Evolutionary conservation across 1,140 invertebrate genomes (phyloP), one percentile per base, ranked within the genome.

Genomic region (Luehdorfia chinensis): DNA sequence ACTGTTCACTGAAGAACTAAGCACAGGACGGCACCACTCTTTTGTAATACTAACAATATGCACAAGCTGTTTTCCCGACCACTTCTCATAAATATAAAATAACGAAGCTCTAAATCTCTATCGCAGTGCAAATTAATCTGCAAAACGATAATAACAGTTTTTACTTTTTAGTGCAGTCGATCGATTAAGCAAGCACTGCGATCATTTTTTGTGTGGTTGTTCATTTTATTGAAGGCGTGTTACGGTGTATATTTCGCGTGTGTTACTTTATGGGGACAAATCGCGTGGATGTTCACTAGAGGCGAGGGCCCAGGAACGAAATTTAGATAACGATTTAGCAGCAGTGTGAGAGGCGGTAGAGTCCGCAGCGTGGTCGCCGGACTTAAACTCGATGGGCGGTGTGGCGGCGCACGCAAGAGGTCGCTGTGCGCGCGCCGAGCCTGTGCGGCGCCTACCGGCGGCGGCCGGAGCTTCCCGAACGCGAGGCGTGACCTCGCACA

Each of bases 1-100:
- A 85, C 75, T 74, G 60, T 65, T 63, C 72, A 84, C 77, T 69
- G 62, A 69, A 65, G 64, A 74, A 85, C 81, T 85, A 85, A 85
- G 81, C 79, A 78, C 68, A 58, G 75, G 81, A 73, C 72, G 73
- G 75, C 71, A 77, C 66, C 66, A 71, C 71, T 75, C 56, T 59
- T 57, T 59, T 51, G 59, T 52, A 50, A 47, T 62, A 66, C 50
- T 57, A 52, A 57, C 56, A 45, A 54, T 58, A 61, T 45, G 57
- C 60, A 55, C 64, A 59, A 68, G 51, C 58, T 57, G 49, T 55
- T 41, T 52, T 43, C 13, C 44, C 51, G 53, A 63, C 49, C 72
- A 74, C 72, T 72, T 63, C 48, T 62, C 46, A 48, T 41, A 59
- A 52, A 62, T 57, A 54, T 48, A 44, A 50, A 56, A 50, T 54